Base-by-base conservation (phyloP, 2,113 vertebrate species). In the Ardeotis arabs region DNA sequence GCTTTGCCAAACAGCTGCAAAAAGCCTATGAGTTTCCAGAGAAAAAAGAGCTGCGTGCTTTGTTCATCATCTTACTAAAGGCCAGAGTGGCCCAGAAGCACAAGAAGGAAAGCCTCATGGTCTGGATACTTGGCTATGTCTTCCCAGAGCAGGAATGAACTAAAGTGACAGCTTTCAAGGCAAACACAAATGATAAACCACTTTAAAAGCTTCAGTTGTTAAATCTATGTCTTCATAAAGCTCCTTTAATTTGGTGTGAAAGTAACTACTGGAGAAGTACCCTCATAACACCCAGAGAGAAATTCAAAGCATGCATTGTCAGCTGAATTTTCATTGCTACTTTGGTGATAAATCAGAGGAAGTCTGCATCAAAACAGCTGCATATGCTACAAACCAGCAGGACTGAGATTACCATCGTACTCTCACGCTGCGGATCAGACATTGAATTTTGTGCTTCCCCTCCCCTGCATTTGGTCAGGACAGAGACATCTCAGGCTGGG, bases 281-380 rank as follows among this genome's bases (percentile, higher is more conserved):
- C 28, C 29, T 78, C 22, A 4, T 70, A 93, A 82, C 21, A 91
- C 20, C 22, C 37, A 89, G 56, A 66, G 14, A 89, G 55, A 91
- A 87, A 96, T 72, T 87, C 74, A 35, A 94, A 84, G 52, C 70
- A 53, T 69, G 19, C 69, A 56, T 75, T 96, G 63, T 86, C 67
- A 95, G 56, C 55, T 84, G 77, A 76, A 93, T 89, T 95, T 92
- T 94, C 45, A 27, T 64, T 87, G 47, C 52, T 75, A 16, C 44
- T 94, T 81, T 67, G 55, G 66, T 89, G 67, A 91, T 92, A 90
- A 96, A 95, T 94, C 76, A 83, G 59, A 73, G 45, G 50, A 64
- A 83, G 58, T 29, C 58, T 10, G 1, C 64, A 85, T 72, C 75
- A 82, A 18, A 81, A 77, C 74, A 87, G 62, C 39, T 91, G 69